Conservation (phyloP, 2,113 vertebrate genomes). For the Bungarus multicinctus region DNA sequence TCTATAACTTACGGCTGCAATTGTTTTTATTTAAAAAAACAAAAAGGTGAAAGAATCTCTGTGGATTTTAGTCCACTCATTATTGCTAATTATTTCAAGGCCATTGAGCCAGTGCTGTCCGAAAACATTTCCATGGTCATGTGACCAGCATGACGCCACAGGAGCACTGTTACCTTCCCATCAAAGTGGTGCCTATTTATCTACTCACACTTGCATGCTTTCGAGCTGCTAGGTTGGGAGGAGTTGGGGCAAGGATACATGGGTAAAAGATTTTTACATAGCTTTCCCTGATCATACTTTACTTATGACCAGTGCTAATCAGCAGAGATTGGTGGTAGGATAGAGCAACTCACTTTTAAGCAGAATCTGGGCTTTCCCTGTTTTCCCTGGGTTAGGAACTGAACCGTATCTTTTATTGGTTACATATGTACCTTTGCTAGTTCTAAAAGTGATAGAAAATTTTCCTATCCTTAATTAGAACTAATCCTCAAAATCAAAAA, state of each 20-base stretch:
- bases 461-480: not conserved
- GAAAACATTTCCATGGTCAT: not conserved
- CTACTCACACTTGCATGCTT: not conserved
- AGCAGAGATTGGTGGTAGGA: not conserved
- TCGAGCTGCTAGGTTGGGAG: not conserved
- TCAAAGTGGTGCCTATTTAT: not conserved
- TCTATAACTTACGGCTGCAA: not conserved
- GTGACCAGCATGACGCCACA: not conserved
- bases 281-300: not conserved
- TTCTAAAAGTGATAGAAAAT: not conserved
- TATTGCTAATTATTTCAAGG: not conserved
- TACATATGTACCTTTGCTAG: not conserved
- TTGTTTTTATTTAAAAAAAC: not conserved
- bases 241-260: not conserved
- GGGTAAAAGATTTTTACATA: not conserved
- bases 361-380: not conserved
- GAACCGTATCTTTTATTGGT: not conserved
- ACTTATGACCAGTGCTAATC: not conserved
- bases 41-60: not conserved
- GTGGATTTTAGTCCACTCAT: not conserved
- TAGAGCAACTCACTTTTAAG: not conserved
- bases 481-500: not conserved
- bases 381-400: not conserved
- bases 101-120: not conserved
- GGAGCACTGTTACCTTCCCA: not conserved